phyloP scores from a whole-genome alignment of 2,113 vertebrate species.

The Rhineura floridana region DNA sequence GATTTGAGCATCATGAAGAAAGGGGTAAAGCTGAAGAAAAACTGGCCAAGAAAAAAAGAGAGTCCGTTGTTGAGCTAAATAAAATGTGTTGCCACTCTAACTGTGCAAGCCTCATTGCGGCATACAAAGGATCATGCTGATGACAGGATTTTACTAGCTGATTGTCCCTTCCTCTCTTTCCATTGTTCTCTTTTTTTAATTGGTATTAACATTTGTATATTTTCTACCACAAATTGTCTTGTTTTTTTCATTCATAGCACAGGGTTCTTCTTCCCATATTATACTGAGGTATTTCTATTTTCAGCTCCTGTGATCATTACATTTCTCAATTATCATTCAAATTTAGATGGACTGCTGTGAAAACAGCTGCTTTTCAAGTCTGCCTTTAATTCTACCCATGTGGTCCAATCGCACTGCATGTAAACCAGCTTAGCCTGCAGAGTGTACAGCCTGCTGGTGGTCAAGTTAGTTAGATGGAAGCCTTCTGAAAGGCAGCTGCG shows the following conservation, averaged over 20 bases:
- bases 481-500: not conserved
- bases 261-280: not conserved
- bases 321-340: slow-evolving; percentile 12
- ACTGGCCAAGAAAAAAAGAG: not conserved
- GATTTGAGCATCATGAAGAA: not conserved
- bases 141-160: not conserved
- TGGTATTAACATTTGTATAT: not conserved
- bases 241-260: not conserved
- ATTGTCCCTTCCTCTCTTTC: not conserved
- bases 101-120: not conserved
- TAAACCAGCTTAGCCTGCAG: not conserved
- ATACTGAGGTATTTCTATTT: not conserved
- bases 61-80: not conserved
- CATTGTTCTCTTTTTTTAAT: not conserved
- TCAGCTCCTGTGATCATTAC: slow-evolving; percentile 21
- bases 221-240: not conserved
- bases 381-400: slow-evolving; percentile 27
- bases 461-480: not conserved
- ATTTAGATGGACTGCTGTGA: slow-evolving; percentile 36
- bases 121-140: not conserved
- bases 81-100: slow-evolving; percentile 1
- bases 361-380: slow-evolving; percentile 36
- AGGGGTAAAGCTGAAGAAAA: not conserved
- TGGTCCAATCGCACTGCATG: not conserved
- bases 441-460: not conserved